phyloP scores from a whole-genome alignment of 2,797 vertebrate genomes.

The Psittacula derbiana region DNA sequence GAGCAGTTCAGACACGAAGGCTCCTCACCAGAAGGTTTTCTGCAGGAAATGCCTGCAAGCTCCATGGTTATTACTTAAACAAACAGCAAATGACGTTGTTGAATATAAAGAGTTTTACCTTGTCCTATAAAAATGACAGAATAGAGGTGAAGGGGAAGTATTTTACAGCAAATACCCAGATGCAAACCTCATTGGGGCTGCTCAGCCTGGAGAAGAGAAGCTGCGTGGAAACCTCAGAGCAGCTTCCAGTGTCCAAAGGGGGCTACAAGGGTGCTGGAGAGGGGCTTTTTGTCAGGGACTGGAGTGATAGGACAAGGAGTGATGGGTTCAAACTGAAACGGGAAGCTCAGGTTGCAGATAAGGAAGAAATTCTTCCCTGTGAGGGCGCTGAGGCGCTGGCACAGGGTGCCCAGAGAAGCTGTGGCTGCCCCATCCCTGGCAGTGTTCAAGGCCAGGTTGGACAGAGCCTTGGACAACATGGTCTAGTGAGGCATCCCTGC shows the following conservation, averaged over 20 bases:
- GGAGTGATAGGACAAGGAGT: not conserved
- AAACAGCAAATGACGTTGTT: not conserved
- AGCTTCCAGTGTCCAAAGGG: not conserved
- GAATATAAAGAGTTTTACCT: not conserved
- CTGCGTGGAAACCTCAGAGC: not conserved
- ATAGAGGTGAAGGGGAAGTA: not conserved
- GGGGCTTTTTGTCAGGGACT: not conserved
- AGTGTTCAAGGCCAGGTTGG: not conserved
- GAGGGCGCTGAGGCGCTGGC: not conserved
- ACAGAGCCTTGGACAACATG: not conserved
- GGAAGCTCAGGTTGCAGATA: not conserved
- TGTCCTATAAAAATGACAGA: not conserved
- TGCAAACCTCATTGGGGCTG: not conserved
- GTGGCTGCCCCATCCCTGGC: not conserved
- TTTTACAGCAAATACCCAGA: not conserved
- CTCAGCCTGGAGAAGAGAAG: not conserved
- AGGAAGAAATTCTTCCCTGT: fast-evolving
- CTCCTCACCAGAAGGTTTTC: not conserved
- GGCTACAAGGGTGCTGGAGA: not conserved
- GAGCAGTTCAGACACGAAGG: not conserved
- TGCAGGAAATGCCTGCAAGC: not conserved
- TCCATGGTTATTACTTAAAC: not conserved
- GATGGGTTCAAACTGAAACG: not conserved
- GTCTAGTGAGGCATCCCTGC: not conserved
- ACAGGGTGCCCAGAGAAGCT: not conserved